Evolutionary conservation across 2,113 vertebrate species (phyloP).

Genomic region (Peromyscus leucopus): DNA sequence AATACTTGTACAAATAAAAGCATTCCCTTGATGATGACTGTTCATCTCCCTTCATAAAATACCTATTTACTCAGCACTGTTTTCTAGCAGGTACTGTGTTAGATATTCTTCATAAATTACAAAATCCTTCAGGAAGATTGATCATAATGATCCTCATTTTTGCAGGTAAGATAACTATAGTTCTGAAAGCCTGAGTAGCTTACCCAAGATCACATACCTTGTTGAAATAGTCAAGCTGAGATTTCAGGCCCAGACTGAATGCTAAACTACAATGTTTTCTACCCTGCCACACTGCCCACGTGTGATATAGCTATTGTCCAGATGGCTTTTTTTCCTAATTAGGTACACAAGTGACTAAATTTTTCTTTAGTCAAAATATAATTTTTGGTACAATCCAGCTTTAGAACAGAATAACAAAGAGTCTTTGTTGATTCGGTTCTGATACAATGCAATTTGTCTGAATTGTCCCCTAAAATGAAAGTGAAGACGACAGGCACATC

Average conservation of each 20-base stretch:
- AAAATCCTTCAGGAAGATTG: neutral
- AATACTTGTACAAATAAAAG: constrained; percentile 31
- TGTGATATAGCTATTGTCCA: constrained; percentile 31
- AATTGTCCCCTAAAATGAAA: constrained; percentile 58
- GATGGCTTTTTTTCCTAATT: constrained; percentile 9
- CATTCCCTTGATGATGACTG: neutral
- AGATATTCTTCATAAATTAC: neutral
- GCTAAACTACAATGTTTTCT: neutral
- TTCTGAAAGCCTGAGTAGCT: neutral
- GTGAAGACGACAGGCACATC: constrained; percentile 26
- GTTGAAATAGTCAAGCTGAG: neutral
- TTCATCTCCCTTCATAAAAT: constrained; percentile 50
- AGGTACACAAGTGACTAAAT: constrained; percentile 3
- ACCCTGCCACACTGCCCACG: neutral
- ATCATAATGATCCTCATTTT: constrained; percentile 14
- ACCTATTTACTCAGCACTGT: neutral
- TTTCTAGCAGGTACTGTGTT: neutral
- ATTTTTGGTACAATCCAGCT: neutral
- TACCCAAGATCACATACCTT: neutral
- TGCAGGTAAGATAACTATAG: neutral
- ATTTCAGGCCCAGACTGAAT: neutral
- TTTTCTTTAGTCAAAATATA: neutral
- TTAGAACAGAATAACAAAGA: constrained; percentile 34
- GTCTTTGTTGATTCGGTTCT: constrained; percentile 36
- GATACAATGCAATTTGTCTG: neutral